phyloP scores from a whole-genome alignment of 2,797 vertebrate species.

The Sorex maritimensis region DNA sequence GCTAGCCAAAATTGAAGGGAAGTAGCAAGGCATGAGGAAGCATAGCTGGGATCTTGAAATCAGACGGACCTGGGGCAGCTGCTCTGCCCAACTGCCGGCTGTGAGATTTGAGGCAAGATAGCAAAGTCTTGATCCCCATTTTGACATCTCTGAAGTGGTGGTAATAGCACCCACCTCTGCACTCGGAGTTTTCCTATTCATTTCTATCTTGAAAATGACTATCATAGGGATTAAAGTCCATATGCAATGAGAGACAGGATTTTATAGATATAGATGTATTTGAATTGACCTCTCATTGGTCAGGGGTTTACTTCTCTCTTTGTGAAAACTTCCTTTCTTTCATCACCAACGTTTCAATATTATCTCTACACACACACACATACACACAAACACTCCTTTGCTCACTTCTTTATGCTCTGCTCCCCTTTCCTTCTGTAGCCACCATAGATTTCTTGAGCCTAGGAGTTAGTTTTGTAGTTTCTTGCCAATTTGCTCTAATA shows the following conservation, averaged over 20 bases:
- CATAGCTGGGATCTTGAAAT: neutral
- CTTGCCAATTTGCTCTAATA: no score
- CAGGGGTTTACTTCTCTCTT: no score
- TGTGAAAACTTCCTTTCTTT: no score
- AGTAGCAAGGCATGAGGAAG: neutral
- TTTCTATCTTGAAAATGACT: conserved; percentile 16
- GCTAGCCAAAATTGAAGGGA: neutral
- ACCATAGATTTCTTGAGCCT: no score
- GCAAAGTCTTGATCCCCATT: neutral
- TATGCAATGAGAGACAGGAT: conserved; percentile 25
- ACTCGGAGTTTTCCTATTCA: neutral
- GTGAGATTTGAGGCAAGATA: conserved; percentile 16
- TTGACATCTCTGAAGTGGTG: conserved; percentile 32
- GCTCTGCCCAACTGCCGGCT: neutral
- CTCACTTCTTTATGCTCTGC: no score
- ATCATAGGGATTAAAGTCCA: conserved; percentile 43
- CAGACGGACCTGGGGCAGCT: neutral
- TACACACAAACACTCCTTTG: no score
- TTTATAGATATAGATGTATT: neutral
- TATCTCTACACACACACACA: no score
- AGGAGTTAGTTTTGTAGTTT: no score
- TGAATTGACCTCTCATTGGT: no score
- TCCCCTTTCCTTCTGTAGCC: no score
- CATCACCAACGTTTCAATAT: no score
- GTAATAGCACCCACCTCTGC: neutral